Evolutionary conservation across 2,113 vertebrate genomes (phyloP), one percentile per base, ranked within the genome.

Genomic region (Callionymus lyra): DNA sequence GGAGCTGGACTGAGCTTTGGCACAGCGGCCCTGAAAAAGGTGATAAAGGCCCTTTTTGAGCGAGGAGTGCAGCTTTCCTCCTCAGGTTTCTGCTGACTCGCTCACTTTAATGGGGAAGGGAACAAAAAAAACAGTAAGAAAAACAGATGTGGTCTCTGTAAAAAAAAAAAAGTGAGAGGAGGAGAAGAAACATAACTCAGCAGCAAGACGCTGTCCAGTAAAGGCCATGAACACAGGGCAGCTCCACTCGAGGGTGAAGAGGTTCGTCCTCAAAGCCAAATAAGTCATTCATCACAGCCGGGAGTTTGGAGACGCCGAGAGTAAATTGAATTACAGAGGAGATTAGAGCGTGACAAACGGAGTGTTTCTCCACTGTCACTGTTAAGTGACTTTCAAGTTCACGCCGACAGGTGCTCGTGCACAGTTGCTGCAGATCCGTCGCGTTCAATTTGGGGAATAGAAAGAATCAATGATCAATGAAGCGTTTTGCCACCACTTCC

Each of bases 71-170:
- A 27, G 36, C 18, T 31, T 32, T 47, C 43, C 52, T 53, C 58
- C 65, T 76, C 69, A 43, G 44, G 53, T 77, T 80, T 79, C 75
- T 83, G 81, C 81, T 83, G 81, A 83, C 75, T 81, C 63, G 76
- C 59, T 38, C 16, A 45, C 63, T 68, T 72, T 70, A 41, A 39
- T 44, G 18, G 44, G 52, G 40, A 27, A 27, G 21, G 8, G 10
- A 49, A 54, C 34, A 44, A 36, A 31, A 6, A 39, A 58, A 19
- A 52, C 40, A 58, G 59, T 51, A 66, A 49, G 74, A 61, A 69
- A 75, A 77, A 65, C 79, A 81, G 73, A 81, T 83, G 78, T 74
- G 67, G 58, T 56, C 62, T 63, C 51, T 38, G 34, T 47, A 65
- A 59, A 53, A 40, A 34, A 38, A 50, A 50, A 40, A 56, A 41